Base-by-base conservation (phyloP, 2,888 invertebrate genomes). In the Dione vanillae region DNA sequence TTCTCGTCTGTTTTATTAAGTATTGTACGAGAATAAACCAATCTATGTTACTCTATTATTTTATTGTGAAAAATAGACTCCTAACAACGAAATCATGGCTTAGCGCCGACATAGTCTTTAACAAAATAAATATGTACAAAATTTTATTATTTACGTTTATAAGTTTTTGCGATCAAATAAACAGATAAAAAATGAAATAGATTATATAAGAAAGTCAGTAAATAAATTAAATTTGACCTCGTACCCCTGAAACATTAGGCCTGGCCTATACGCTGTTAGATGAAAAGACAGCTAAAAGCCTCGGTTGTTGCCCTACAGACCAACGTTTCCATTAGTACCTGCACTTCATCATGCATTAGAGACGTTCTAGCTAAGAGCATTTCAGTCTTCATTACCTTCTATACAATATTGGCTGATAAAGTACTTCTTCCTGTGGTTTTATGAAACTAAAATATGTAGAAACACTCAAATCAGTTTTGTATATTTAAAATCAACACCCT, bases 331-430 rank as follows among this genome's bases (percentile, higher is more conserved):
- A 49, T 47, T 62, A 62, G 62, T 37, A 19, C 43, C 27, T 61
- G 61, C 43, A 61, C 11, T 45, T 61, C 61, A 61, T 61, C 43
- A n/a, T 59, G 20, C 27, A 61, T 45, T n/a, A 41, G 14, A 45
- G 61, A 61, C 27, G n/a, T n/a, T 45, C 27, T 43, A 45, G n/a
- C 27, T 43, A 45, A 43, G 27, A 45, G 61, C 27, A 20, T 41
- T 35, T 61, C 27, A n/a, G n/a, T 7, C 10, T 61, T 56, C 11
- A 16, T n/a, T 56, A 11, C 16, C 10, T 37, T 41, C 43, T 43
- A 40, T 40, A 0, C 16, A 40, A 56, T 47, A 8, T 43, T 43
- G 20, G 41, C 8, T 43, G 10, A 20, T 12, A 27, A 19, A 59
- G 43, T 9, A 19, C 11, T 19, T 37, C 19, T 12, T n/a, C 14